These are phyloP conservation scores for Phoebastria nigripes DNA, from an alignment of 2,797 vertebrate genomes.

Conservation along the genomic window DNA sequence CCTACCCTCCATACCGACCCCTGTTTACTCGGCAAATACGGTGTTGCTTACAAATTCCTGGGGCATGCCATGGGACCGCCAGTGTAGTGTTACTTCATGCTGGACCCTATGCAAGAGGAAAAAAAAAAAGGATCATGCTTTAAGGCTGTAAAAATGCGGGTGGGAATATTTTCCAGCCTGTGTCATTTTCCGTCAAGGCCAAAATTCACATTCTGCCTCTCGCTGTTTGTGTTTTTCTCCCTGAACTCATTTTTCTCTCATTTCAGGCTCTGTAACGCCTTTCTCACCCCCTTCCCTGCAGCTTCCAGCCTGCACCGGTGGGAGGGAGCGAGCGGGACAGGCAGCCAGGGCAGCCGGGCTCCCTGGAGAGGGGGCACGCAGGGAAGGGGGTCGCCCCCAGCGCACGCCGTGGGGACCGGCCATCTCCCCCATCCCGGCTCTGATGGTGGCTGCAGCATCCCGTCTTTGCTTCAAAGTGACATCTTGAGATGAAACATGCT, in stretches of 20 bases:
- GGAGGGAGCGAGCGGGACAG: rapidly evolving
- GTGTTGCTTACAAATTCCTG: background rate
- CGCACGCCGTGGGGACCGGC: rapidly evolving
- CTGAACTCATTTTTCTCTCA: background rate
- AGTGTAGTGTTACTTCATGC: background rate
- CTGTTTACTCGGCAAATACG: background rate
- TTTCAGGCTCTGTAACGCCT: background rate
- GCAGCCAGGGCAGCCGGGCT: rapidly evolving
- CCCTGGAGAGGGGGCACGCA: background rate
- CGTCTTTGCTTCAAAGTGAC: rapidly evolving
- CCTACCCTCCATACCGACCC: background rate
- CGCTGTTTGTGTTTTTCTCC: constrained; percentile 6
- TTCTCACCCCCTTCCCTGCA: rapidly evolving
- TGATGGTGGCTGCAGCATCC: background rate
- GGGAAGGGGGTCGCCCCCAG: background rate
- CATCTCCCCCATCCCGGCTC: background rate
- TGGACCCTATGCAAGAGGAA: constrained; percentile 1
- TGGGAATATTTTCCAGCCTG: constrained; percentile 42
- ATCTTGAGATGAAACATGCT: background rate
- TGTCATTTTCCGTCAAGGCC: background rate
- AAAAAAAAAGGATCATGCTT: background rate
- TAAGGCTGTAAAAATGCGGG: constrained; percentile 37
- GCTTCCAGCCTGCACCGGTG: background rate
- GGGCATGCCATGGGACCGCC: background rate
- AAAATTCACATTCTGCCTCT: constrained; percentile 14